Base-by-base conservation (phyloP, 1,140 invertebrate genomes). In the Panulirus ornatus region DNA sequence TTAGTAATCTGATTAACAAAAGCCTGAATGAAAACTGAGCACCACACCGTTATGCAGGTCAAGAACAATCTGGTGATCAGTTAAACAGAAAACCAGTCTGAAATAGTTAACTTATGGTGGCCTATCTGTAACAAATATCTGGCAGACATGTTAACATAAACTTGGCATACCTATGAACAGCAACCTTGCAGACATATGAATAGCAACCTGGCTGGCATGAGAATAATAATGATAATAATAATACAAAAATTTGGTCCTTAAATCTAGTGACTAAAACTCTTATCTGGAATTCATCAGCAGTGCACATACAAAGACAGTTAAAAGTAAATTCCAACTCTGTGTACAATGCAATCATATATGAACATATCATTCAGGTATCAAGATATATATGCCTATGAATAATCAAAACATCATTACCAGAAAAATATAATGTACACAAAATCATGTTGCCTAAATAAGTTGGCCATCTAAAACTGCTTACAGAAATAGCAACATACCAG, bases 231-330 rank as follows among this genome's bases (percentile, higher is more conserved):
- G n/a, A 66, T 5, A 66, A 30, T 1, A 5, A 38, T 76, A 76
- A 9, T 38, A 40, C 40, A 40, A 8, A 40, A 40, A 8, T 42
- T 27, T 47, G 40, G 22, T 66, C 34, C 81, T 83, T 83, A 83
- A 66, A 40, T 40, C 38, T 83, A 83, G 51, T 83, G 81, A 83
- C 81, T 83, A 83, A 83, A 83, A 54, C 81, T 83, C 47, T 51
- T 42, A 47, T 83, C 81, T 83, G 81, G 81, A 83, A 66, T 83
- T 83, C 36, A 83, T 16, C 8, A 83, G 54, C 81, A 63, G 27
- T 83, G 30, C 22, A 83, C 51, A 83, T n/a, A 66, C 34, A 14
- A 40, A 83, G 34, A 40, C 34, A 83, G 54, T 66, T 36, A n/a
- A 36, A 83, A 38, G 66, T 30, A 83, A 34, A 54, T 66, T 83